A percentile compares a stretch with the other conserved stretches of the same genome.
phyloP scores from a whole-genome alignment of 2,888 invertebrate species.

The Drosophila atripex region DNA sequence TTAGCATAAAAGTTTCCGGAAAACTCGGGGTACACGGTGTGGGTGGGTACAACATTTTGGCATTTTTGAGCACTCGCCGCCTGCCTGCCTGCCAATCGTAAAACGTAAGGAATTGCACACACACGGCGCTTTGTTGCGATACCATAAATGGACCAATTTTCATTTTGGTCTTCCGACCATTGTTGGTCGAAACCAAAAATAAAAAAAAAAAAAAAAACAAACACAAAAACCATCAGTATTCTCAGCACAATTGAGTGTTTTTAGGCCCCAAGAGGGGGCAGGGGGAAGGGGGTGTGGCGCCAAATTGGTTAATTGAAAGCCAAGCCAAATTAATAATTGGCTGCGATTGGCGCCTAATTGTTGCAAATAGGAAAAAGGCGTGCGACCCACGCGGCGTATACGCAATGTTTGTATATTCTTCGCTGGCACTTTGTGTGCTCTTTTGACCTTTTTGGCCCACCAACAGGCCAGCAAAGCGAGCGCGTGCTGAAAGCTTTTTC shows the following conservation, averaged over 20 bases:
- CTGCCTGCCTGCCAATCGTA: constrained; percentile 66
- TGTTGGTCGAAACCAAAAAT: constrained; percentile 7
- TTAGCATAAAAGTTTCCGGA: constrained; percentile 68
- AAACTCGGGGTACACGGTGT: neutral
- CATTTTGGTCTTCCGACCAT: constrained; percentile 30
- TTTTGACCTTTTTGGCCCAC: constrained; percentile 47
- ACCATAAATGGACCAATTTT: constrained; percentile 74
- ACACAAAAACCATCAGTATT: constrained; percentile 8
- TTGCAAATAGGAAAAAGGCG: constrained; percentile 66
- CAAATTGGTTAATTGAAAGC: constrained; percentile 75
- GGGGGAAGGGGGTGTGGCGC: constrained; percentile 32
- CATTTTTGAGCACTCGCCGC: constrained; percentile 58
- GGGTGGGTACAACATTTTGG: constrained; percentile 40
- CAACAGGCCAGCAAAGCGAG: constrained; percentile 1
- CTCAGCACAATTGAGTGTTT: constrained; percentile 27
- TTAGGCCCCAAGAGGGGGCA: neutral
- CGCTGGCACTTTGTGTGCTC: constrained; percentile 7
- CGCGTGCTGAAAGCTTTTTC: constrained; percentile 65
- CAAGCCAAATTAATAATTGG: constrained; percentile 73
- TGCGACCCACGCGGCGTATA: constrained; percentile 62
- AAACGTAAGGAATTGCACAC: constrained; percentile 62
- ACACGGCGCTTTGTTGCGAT: constrained; percentile 47
- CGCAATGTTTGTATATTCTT: constrained; percentile 56
- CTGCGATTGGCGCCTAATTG: constrained; percentile 74
- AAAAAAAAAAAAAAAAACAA: neutral